Percentiles rank a stretch among this genome's conserved stretches.
phyloP scores from a whole-genome alignment of 2,113 vertebrate species.

The Myiozetetes cayanensis region DNA sequence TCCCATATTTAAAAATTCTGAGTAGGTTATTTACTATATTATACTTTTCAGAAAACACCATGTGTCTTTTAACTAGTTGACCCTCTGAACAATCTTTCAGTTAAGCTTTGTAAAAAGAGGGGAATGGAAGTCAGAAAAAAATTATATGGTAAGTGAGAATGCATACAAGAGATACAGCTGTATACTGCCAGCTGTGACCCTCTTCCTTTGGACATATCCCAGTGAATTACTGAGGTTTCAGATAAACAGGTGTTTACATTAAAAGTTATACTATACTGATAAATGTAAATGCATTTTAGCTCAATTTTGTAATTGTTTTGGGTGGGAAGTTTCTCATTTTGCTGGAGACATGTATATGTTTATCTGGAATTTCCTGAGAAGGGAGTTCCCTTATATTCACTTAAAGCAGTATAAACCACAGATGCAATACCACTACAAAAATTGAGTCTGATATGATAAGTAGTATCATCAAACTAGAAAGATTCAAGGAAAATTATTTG shows the following conservation, averaged over 20 bases:
- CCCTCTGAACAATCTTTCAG: background rate
- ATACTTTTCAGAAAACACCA: background rate
- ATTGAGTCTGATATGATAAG: background rate
- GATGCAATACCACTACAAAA: background rate
- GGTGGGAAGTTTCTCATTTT: background rate
- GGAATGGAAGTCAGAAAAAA: background rate
- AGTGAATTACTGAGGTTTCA: background rate
- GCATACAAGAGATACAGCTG: background rate
- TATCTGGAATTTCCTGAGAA: background rate
- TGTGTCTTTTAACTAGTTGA: background rate
- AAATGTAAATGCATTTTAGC: background rate
- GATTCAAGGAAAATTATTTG: background rate
- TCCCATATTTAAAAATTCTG: background rate
- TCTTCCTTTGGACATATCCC: background rate
- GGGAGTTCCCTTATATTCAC: background rate
- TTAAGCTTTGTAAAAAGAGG: background rate
- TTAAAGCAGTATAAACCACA: background rate
- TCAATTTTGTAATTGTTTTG: background rate
- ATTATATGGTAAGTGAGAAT: background rate
- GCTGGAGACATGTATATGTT: background rate
- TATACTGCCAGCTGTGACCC: background rate
- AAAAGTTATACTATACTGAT: background rate
- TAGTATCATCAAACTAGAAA: background rate
- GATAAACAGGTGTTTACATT: background rate
- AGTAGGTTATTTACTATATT: background rate